Base-by-base conservation (phyloP, 2,888 invertebrate genomes). In the Dyspetes luteomarginatus region DNA sequence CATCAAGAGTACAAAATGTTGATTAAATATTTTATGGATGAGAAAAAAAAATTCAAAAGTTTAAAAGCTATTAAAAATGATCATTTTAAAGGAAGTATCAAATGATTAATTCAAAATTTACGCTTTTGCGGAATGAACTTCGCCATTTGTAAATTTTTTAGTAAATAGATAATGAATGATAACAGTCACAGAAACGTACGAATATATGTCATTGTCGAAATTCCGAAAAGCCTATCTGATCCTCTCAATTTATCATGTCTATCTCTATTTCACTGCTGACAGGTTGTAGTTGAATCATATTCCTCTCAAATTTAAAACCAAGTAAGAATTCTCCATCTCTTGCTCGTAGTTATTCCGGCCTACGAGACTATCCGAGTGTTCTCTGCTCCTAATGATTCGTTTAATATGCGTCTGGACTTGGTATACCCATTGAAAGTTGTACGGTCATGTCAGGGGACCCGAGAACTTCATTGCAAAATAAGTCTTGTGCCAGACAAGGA, bases 321-420 rank as follows among this genome's bases (percentile, higher is more conserved):
- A 78, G 68, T 41, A 74, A 64, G 62, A 56, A 64, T 64, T 64
- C 17, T 22, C 55, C 50, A 48, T 69, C 41, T 41, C 74, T 73
- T 58, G 30, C 12, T n/a, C 26, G n/a, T 41, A 62, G 74, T 74
- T 64, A 56, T 60, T 67, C 41, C 43, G 56, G 15, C 4, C 45
- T 17, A 28, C 41, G 50, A 50, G 60, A 68, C 41, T 55, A 58
- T 67, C 36, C 30, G 30, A 52, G 64, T 41, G 56, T 50, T 48
- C 45, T 64, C 74, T 69, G 68, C 56, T 68, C 69, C 74, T 79
- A 79, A 79, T 64, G 78, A 79, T 79, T 79, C 78, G 69, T 74
- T 79, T 74, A 79, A 79, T 79, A 79, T 79, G 78, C 78, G 69
- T 56, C 48, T 62, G 64, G 56, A 48, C 55, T 73, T 45, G 55